Evolutionary conservation across 2,888 invertebrate genomes (phyloP).

Genomic region (Amorpha juglandis): DNA sequence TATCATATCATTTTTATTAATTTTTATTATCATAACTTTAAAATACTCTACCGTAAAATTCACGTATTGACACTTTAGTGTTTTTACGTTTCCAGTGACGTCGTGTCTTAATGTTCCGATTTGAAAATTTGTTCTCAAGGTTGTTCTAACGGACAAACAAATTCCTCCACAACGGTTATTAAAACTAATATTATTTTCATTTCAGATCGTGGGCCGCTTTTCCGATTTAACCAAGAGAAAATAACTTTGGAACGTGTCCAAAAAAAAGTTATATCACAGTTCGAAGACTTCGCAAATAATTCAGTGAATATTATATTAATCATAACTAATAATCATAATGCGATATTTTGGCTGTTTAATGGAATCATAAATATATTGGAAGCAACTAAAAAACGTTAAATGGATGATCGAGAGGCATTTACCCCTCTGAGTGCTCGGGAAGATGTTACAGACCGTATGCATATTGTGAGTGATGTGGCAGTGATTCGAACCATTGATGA

Average conservation of each 20-base stretch:
- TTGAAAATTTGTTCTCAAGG: no score
- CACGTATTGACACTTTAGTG: no score
- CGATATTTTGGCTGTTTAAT: slow-evolving; percentile 1
- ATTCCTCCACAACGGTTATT: not conserved
- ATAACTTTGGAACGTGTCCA: slow-evolving; percentile 27
- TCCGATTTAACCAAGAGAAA: slow-evolving; percentile 16
- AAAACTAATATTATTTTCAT: slow-evolving; percentile 21
- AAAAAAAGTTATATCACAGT: slow-evolving; percentile 23
- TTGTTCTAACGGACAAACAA: no score
- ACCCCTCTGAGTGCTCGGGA: not conserved
- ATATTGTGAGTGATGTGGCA: slow-evolving; percentile 47
- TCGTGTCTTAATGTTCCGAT: no score
- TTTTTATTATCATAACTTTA: no score
- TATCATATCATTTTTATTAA: no score
- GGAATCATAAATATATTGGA: not conserved
- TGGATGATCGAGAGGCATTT: slow-evolving; percentile 11
- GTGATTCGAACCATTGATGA: slow-evolving; percentile 40
- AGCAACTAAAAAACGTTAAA: not conserved
- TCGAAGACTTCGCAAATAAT: slow-evolving; percentile 25
- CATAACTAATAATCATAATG: not conserved
- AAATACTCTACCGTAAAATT: no score
- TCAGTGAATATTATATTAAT: slow-evolving; percentile 19
- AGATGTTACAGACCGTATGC: slow-evolving; percentile 6
- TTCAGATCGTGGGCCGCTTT: slow-evolving; percentile 10
- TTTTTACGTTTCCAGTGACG: no score